Evolutionary conservation across 1,140 invertebrate species (phyloP).

Genomic region (Latrodectus geometricus): DNA sequence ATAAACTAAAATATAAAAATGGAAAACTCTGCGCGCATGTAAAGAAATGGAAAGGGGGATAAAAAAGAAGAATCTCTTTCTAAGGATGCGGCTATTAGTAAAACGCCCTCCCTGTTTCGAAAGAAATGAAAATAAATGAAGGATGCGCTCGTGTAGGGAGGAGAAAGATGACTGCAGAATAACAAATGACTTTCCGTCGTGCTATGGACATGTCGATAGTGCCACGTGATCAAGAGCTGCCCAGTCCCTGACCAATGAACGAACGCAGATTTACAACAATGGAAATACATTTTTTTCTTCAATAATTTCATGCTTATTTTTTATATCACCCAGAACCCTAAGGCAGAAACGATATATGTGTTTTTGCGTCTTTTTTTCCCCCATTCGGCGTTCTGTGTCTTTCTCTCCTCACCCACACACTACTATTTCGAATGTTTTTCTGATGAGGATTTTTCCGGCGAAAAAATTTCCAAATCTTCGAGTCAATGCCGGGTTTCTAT

Average conservation of each 20-base stretch:
- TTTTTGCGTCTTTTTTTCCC: background rate
- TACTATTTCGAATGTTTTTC: slow-evolving; percentile 53
- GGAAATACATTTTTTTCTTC: slow-evolving; percentile 38
- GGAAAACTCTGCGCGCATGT: background rate
- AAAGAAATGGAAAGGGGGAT: background rate
- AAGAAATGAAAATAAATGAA: slow-evolving; percentile 62
- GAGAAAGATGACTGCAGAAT: slow-evolving; percentile 32
- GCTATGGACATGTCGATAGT: slow-evolving; percentile 55
- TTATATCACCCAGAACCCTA: slow-evolving; percentile 29
- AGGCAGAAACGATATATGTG: slow-evolving; percentile 6
- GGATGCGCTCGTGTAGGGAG: background rate
- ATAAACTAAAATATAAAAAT: background rate
- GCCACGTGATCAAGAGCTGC: slow-evolving; percentile 60
- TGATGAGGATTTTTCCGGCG: slow-evolving; percentile 59
- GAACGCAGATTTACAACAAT: slow-evolving; percentile 11
- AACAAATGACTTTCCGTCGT: slow-evolving; percentile 54
- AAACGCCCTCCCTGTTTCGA: slow-evolving; percentile 44
- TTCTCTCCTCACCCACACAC: background rate
- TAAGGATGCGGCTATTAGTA: slow-evolving; percentile 57
- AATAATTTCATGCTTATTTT: slow-evolving; percentile 45
- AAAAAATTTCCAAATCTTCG: slow-evolving; percentile 52
- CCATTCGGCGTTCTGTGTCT: background rate
- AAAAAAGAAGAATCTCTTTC: slow-evolving; percentile 18
- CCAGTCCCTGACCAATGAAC: slow-evolving; percentile 59
- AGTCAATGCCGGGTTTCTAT: slow-evolving; percentile 61